A percentile compares a stretch with the other conserved stretches of the same genome.
phyloP scores from a whole-genome alignment of 2,113 vertebrate genomes.

The Emydocephalus ijimae region DNA sequence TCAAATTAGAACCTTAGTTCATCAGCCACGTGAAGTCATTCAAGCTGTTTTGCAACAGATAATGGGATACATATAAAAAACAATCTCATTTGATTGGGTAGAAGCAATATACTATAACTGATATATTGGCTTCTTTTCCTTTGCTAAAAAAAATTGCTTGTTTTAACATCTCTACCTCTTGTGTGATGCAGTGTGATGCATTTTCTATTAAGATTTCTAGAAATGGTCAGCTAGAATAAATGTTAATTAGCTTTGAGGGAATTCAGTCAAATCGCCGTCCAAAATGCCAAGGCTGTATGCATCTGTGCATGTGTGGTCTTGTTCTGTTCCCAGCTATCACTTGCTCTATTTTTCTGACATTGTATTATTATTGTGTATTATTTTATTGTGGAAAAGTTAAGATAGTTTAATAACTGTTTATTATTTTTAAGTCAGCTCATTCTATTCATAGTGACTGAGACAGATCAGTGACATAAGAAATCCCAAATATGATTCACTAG shows the following conservation, averaged over 20 bases:
- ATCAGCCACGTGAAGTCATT: neutral
- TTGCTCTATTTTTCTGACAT: slow-evolving; percentile 41
- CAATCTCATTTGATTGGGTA: neutral
- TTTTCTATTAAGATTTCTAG: slow-evolving; percentile 31
- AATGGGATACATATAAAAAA: accelerated
- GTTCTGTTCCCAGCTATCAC: slow-evolving; percentile 15
- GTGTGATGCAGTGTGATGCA: slow-evolving; percentile 42
- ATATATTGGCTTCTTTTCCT: slow-evolving; percentile 35
- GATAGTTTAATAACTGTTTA: slow-evolving; percentile 41
- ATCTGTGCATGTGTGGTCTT: neutral
- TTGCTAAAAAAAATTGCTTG: slow-evolving; percentile 43
- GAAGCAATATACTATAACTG: neutral
- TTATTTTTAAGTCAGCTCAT: slow-evolving; percentile 31
- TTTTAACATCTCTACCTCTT: slow-evolving; percentile 32
- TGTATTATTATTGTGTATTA: slow-evolving; percentile 41
- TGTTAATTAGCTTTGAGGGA: slow-evolving; percentile 38
- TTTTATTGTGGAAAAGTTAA: slow-evolving; percentile 35
- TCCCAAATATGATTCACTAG: neutral
- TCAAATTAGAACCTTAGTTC: neutral
- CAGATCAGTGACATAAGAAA: neutral
- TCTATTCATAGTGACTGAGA: slow-evolving; percentile 18
- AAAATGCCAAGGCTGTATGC: slow-evolving; percentile 20
- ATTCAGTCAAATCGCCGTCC: slow-evolving; percentile 32
- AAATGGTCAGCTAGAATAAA: slow-evolving; percentile 35
- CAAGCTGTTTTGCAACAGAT: neutral